phyloP scores from a whole-genome alignment of 1,140 invertebrate genomes.

The Hestina assimilis region DNA sequence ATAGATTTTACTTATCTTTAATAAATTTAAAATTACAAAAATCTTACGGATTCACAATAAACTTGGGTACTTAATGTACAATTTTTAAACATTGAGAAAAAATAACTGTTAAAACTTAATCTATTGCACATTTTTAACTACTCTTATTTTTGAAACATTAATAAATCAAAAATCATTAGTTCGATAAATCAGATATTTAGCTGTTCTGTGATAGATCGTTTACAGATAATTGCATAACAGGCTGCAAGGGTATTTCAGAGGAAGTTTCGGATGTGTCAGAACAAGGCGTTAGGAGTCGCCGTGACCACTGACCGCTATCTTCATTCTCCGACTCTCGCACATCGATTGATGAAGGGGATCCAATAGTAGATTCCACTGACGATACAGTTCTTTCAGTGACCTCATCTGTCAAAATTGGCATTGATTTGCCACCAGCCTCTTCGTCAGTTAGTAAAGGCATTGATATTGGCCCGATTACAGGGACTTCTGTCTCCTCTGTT shows the following conservation, averaged over 20 bases:
- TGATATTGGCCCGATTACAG: conserved; percentile 47
- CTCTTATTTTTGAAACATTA: conserved; percentile 12
- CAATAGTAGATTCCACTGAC: conserved; percentile 49
- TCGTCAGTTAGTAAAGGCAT: conserved; percentile 68
- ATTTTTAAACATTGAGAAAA: conserved; percentile 5
- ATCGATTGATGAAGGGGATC: conserved; percentile 52
- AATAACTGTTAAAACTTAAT: conserved; percentile 37
- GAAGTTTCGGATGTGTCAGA: conserved; percentile 61
- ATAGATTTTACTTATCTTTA: neutral
- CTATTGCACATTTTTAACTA: conserved; percentile 54
- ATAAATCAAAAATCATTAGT: conserved; percentile 14
- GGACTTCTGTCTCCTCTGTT: conserved; percentile 38
- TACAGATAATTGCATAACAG: conserved; percentile 56
- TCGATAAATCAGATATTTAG: conserved; percentile 20
- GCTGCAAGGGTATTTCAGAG: conserved; percentile 60
- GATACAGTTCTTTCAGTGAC: conserved; percentile 46
- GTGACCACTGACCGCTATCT: conserved; percentile 50
- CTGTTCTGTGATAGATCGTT: conserved; percentile 40
- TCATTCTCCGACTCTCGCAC: conserved; percentile 55
- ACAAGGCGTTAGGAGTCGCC: conserved; percentile 52
- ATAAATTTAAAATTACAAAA: neutral
- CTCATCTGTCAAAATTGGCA: conserved; percentile 70
- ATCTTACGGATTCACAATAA: neutral
- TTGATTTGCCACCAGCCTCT: conserved; percentile 58
- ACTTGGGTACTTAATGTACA: conserved; percentile 9